These are phyloP conservation scores for Uropsilus gracilis DNA, from an alignment of 2,113 vertebrate species.

Conservation along the genomic window DNA sequence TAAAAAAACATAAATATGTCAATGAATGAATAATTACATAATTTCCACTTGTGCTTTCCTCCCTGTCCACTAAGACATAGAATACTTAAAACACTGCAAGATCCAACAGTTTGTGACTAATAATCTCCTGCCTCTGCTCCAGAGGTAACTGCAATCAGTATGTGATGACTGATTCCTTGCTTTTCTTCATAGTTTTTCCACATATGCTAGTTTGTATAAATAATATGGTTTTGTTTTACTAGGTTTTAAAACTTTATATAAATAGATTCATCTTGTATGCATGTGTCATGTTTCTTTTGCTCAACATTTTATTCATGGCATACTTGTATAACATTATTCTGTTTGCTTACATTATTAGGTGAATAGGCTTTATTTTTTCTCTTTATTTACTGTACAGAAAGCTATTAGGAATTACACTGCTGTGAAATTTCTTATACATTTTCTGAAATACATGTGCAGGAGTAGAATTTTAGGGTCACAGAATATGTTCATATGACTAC, in stretches of 20 bases:
- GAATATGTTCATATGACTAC: neutral
- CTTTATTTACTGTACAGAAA: neutral
- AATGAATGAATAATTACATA: neutral
- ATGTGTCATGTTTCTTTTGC: neutral
- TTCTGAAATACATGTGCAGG: neutral
- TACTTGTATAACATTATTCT: neutral
- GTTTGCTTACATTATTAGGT: neutral
- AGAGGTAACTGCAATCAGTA: neutral
- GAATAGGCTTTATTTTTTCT: neutral
- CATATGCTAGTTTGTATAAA: neutral
- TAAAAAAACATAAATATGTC: neutral
- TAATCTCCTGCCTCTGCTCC: neutral
- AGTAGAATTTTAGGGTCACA: neutral
- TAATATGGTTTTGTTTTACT: conserved; percentile 12
- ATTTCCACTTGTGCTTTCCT: neutral
- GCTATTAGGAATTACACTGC: neutral
- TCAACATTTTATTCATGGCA: neutral
- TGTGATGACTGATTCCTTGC: neutral
- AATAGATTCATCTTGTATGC: neutral
- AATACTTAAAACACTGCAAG: neutral
- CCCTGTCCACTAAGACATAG: neutral
- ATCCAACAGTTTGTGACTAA: neutral
- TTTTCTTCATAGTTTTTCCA: neutral
- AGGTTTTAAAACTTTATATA: conserved; percentile 10
- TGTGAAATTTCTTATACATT: neutral